phyloP scores from a whole-genome alignment of 2,113 vertebrate genomes.

The Cyphomyrus plagiostoma region DNA sequence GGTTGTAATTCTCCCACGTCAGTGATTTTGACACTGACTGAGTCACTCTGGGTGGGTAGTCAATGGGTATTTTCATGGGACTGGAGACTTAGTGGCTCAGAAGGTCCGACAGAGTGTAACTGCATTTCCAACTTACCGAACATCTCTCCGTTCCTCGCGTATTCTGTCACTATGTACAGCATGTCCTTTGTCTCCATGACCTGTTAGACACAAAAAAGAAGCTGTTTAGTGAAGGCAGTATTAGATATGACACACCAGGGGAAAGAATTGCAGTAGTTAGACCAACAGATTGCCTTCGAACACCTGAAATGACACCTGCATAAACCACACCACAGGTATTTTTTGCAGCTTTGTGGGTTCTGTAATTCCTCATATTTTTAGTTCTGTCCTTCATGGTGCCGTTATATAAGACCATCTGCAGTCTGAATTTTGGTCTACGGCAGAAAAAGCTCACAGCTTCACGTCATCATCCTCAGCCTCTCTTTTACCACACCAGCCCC shows the following conservation, averaged over 20 bases:
- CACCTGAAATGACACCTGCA: not conserved
- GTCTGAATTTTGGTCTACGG: not conserved
- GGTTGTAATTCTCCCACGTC: not conserved
- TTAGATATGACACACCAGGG: not conserved
- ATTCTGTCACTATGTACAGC: conserved; percentile 97
- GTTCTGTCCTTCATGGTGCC: not conserved
- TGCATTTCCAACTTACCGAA: conserved; percentile 75
- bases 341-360: not conserved
- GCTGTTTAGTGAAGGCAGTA: not conserved
- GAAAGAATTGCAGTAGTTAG: not conserved
- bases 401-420: not conserved
- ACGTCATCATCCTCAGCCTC: not conserved
- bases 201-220: conserved; percentile 51
- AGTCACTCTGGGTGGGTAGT: not conserved
- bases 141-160: conserved; percentile 94
- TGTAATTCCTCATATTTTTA: not conserved
- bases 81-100: not conserved
- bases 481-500: not conserved
- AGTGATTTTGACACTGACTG: not conserved
- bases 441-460: not conserved
- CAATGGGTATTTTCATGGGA: not conserved
- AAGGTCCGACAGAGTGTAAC: not conserved
- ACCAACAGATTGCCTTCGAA: not conserved
- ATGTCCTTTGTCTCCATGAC: conserved; percentile 99
- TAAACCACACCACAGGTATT: not conserved